phyloP scores from a whole-genome alignment of 92 coral and sea anemone species.

The Desmophyllum pertusum region DNA sequence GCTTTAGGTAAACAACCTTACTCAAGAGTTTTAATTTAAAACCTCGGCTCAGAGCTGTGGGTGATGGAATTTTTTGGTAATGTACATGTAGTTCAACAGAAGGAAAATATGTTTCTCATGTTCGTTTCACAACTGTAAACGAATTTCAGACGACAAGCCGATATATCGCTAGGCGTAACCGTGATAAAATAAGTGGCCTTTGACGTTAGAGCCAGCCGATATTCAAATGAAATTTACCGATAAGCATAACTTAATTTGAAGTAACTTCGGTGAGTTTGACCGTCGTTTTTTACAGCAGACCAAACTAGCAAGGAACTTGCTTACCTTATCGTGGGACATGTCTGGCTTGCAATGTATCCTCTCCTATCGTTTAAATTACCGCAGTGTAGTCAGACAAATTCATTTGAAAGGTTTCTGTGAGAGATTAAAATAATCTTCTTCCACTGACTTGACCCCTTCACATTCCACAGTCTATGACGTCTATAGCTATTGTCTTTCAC shows the following conservation, averaged over 20 bases:
- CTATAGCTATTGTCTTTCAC: neutral
- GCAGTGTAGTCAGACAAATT: neutral
- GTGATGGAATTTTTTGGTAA: neutral
- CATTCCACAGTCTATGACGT: slow-evolving; percentile 15
- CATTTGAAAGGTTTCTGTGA: neutral
- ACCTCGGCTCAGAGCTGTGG: neutral
- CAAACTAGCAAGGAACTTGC: neutral
- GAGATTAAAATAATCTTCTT: slow-evolving; percentile 2
- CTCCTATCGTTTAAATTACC: neutral
- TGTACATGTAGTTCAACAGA: neutral
- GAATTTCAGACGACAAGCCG: neutral
- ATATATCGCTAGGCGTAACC: neutral
- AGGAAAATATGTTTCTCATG: neutral
- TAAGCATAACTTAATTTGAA: neutral
- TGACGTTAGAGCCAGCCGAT: neutral
- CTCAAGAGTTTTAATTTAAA: neutral
- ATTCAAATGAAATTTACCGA: neutral
- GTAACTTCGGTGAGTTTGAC: neutral
- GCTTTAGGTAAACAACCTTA: neutral
- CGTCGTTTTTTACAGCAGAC: neutral
- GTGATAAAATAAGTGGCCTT: neutral
- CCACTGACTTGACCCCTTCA: slow-evolving; percentile 5
- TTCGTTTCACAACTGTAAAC: neutral
- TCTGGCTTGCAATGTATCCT: neutral
- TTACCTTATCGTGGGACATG: slow-evolving; percentile 25